phyloP scores from a whole-genome alignment of 2,113 vertebrate genomes.

The Podocnemis expansa region DNA sequence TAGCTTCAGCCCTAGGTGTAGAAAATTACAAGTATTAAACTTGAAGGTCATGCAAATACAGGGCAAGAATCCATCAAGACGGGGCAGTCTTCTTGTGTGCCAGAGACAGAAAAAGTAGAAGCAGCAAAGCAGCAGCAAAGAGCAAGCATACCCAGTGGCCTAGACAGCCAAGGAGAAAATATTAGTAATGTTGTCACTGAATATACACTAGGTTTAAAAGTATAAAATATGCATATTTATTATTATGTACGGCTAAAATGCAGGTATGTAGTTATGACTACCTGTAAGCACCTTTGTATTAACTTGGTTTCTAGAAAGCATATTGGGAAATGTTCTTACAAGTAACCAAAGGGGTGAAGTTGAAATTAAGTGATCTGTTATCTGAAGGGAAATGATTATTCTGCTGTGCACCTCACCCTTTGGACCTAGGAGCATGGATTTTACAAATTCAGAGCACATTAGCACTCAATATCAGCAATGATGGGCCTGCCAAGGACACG shows the following conservation, averaged over 20 bases:
- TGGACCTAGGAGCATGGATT: not conserved
- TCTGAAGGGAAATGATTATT: not conserved
- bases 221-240: not conserved
- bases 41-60: not conserved
- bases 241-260: not conserved
- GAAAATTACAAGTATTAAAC: not conserved
- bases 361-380: not conserved
- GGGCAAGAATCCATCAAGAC: not conserved
- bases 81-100: not conserved
- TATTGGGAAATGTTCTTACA: not conserved
- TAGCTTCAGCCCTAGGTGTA: rapidly evolving
- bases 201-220: not conserved
- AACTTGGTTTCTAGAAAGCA: not conserved
- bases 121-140: not conserved
- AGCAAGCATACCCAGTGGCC: not conserved
- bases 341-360: not conserved
- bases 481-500: not conserved
- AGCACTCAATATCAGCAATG: not conserved
- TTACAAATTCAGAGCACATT: not conserved
- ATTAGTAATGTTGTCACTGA: not conserved
- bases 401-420: not conserved
- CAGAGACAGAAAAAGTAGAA: not conserved
- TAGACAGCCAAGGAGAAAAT: not conserved
- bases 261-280: not conserved
- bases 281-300: not conserved